A percentile compares a stretch with the other conserved stretches of the same genome.
phyloP scores from a whole-genome alignment of 1,140 invertebrate genomes.

The Antheraea mylitta region DNA sequence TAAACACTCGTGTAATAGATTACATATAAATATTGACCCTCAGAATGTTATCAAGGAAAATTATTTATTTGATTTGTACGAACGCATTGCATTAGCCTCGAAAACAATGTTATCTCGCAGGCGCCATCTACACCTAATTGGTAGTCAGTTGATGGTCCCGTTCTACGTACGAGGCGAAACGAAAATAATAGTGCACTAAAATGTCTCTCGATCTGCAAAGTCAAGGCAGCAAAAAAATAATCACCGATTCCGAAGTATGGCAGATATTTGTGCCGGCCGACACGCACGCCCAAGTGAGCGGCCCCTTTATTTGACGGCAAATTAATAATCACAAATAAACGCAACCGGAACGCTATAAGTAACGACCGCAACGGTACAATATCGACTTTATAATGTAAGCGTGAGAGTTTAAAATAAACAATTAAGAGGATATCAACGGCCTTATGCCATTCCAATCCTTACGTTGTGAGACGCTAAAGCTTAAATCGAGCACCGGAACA shows the following conservation, averaged over 20 bases:
- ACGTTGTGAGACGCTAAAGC: conserved; percentile 60
- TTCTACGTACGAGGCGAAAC: conserved; percentile 42
- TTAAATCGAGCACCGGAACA: conserved; percentile 66
- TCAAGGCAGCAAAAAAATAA: conserved; percentile 68
- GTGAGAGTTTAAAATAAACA: conserved; percentile 60
- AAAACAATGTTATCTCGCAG: conserved; percentile 27
- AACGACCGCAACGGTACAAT: conserved; percentile 43
- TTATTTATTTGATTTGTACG: not conserved
- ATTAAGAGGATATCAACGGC: conserved; percentile 40
- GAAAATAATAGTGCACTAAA: conserved; percentile 51
- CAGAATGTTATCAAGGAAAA: not conserved
- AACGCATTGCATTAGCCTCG: not conserved
- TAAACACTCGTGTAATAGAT: not conserved
- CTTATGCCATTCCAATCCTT: conserved; percentile 74
- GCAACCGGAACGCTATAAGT: conserved; percentile 59
- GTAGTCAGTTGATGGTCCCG: conserved; percentile 28
- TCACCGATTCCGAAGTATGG: conserved; percentile 75
- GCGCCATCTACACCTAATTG: conserved; percentile 36
- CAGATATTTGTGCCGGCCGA: conserved; percentile 74
- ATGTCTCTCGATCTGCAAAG: conserved; percentile 64
- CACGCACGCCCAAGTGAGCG: conserved; percentile 74
- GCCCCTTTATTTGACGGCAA: conserved; percentile 78
- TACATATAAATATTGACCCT: not conserved
- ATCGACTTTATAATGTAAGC: conserved; percentile 58
- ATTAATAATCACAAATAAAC: conserved; percentile 66